These are phyloP conservation scores for Falcunculus frontatus DNA, from an alignment of 2,113 vertebrate genomes.

Conservation along the genomic window DNA sequence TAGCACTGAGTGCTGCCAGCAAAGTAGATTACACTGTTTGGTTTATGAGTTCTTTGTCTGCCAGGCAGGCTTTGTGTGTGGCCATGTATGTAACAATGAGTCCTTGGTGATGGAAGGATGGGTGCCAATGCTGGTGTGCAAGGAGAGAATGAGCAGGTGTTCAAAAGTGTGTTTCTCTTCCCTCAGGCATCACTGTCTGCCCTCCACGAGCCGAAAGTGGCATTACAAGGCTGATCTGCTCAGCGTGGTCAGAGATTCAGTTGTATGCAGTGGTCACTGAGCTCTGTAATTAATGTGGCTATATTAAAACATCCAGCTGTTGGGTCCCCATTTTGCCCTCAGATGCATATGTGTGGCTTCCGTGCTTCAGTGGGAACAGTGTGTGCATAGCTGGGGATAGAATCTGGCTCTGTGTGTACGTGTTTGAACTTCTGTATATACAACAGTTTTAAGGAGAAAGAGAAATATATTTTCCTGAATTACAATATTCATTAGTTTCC, in stretches of 20 bases:
- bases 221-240: neutral
- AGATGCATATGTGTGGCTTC: neutral
- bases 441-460: neutral
- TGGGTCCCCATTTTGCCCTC: neutral
- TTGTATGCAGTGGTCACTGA: neutral
- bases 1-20: conserved; percentile 20
- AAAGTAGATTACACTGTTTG: conserved; percentile 20
- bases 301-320: neutral
- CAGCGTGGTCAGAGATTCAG: neutral
- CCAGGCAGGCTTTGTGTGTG: conserved; percentile 58
- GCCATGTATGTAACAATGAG: neutral
- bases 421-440: neutral
- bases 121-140: neutral
- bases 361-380: neutral
- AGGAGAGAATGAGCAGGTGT: neutral
- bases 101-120: neutral
- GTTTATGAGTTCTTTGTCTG: conserved; percentile 17
- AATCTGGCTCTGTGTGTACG: neutral
- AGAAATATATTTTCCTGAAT: neutral
- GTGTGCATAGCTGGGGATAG: neutral
- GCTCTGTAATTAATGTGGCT: conserved; percentile 20
- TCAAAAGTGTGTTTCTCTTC: neutral
- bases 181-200: neutral
- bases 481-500: neutral
- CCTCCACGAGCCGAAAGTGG: accelerated